Conservation (phyloP, 2,113 vertebrate species). For the Onychostruthus taczanowskii region DNA sequence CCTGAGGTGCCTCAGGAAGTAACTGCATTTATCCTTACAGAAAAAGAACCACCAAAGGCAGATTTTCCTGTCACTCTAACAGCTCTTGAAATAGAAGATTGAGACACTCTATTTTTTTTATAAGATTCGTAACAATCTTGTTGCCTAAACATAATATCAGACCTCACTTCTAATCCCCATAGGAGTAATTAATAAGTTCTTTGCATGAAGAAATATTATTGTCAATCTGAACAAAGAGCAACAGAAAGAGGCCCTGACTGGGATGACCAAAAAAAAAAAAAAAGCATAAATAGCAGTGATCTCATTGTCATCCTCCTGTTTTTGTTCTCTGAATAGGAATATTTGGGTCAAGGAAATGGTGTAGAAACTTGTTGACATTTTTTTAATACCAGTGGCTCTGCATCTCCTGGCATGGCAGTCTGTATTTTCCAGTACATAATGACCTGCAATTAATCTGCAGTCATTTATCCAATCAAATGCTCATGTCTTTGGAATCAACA, state of each 20-base stretch:
- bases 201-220: background rate
- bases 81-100: background rate
- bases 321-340: background rate
- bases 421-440: background rate
- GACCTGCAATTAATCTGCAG: background rate
- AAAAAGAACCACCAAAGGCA: background rate
- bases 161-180: background rate
- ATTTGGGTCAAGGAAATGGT: background rate
- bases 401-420: background rate
- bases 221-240: background rate
- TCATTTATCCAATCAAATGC: background rate
- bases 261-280: background rate
- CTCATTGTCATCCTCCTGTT: background rate
- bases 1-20: background rate
- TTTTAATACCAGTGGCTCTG: background rate
- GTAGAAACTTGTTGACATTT: background rate
- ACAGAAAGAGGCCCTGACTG: background rate
- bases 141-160: background rate
- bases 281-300: background rate
- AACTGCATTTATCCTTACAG: background rate
- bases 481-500: slow-evolving; percentile 22
- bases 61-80: background rate
- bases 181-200: background rate
- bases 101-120: background rate
- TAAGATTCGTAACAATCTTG: background rate